These are phyloP conservation scores for Saturnia japonica DNA, from an alignment of 2,888 invertebrate species.

Conservation along the genomic window DNA sequence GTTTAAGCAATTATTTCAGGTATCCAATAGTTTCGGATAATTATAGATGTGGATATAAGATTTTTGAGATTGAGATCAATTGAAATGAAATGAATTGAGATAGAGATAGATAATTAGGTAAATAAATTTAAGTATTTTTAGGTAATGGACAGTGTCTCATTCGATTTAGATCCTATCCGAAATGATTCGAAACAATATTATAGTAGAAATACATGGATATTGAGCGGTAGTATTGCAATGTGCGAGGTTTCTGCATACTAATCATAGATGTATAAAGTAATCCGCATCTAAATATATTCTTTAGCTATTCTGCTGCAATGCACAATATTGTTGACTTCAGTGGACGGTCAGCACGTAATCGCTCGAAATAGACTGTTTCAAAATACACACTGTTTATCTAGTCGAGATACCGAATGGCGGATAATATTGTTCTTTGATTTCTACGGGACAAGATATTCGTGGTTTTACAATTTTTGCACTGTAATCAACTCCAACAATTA, in stretches of 20 bases:
- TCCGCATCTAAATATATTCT: neutral
- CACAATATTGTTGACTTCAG: constrained; percentile 24
- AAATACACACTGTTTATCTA: constrained; percentile 48
- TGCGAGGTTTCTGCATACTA: neutral
- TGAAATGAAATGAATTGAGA: too few species aligned
- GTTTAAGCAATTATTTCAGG: too few species aligned
- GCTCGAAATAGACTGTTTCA: constrained; percentile 44
- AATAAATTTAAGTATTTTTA: too few species aligned
- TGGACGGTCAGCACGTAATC: constrained; percentile 33
- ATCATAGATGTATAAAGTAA: neutral
- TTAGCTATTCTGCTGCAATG: constrained; percentile 1
- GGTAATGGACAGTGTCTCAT: too few species aligned
- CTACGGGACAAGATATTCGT: constrained; percentile 30
- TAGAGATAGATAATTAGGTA: too few species aligned
- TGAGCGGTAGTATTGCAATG: neutral
- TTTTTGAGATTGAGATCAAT: too few species aligned
- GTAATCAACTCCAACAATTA: constrained; percentile 20
- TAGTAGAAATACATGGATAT: neutral
- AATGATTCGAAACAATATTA: too few species aligned
- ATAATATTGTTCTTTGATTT: constrained; percentile 44
- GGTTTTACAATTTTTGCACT: constrained; percentile 35
- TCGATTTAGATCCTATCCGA: too few species aligned
- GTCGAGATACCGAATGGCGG: constrained; percentile 32
- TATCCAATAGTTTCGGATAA: too few species aligned
- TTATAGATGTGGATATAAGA: too few species aligned